Evolutionary conservation across 2,797 vertebrate species (phyloP).

Genomic region (Cercopithecus diana): DNA sequence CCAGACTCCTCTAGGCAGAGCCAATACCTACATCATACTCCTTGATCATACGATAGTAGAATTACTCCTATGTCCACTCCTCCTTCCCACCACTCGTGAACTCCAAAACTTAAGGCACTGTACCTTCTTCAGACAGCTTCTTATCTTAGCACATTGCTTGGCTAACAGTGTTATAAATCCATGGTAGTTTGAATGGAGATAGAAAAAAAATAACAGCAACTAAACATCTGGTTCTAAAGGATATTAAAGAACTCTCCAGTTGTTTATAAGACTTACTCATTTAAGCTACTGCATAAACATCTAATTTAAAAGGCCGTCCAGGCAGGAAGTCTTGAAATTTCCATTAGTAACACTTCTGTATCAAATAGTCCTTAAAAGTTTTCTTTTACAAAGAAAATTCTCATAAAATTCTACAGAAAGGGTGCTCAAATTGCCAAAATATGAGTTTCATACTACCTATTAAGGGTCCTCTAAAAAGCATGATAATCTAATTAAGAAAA

Average conservation of each 20-base stretch:
- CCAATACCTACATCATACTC: background rate
- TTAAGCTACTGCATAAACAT: slow-evolving; percentile 25
- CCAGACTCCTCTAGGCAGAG: background rate
- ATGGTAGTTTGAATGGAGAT: background rate
- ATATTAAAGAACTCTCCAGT: background rate
- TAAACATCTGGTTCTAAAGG: slow-evolving; percentile 17
- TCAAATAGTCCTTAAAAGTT: background rate
- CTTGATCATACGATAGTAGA: background rate
- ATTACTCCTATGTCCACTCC: background rate
- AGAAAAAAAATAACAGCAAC: background rate
- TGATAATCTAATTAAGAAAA: slow-evolving; percentile 49
- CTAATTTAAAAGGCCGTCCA: slow-evolving; percentile 32
- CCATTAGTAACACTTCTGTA: background rate
- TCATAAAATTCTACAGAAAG: slow-evolving; percentile 35
- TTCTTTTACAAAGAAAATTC: background rate
- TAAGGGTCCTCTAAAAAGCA: background rate
- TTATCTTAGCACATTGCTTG: background rate
- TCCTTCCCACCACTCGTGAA: background rate
- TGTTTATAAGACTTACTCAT: slow-evolving; percentile 29
- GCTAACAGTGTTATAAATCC: background rate
- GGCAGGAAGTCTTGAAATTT: slow-evolving; percentile 25
- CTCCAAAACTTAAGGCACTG: background rate
- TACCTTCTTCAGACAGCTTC: background rate
- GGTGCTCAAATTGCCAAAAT: slow-evolving; percentile 33
- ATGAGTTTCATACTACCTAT: slow-evolving; percentile 13